These are phyloP conservation scores for Nysson spinosus DNA, from an alignment of 2,888 invertebrate species.

Conservation along the genomic window DNA sequence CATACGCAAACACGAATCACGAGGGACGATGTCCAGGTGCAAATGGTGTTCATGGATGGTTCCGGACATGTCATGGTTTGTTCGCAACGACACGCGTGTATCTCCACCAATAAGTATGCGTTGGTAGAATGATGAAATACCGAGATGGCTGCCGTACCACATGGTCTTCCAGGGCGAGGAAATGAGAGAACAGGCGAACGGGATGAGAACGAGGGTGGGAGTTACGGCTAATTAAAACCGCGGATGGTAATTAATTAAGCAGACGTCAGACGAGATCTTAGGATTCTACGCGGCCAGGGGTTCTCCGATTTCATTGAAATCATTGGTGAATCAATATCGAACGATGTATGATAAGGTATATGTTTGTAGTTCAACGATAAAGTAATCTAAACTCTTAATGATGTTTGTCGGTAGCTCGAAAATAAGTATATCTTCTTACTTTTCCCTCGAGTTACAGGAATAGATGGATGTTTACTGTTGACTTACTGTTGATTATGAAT, in stretches of 20 bases:
- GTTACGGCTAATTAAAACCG: slow-evolving; percentile 76
- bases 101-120: slow-evolving; percentile 18
- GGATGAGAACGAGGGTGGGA: slow-evolving; percentile 54
- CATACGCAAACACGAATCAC: slow-evolving; percentile 26
- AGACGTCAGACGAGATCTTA: slow-evolving; percentile 74
- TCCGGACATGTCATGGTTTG: slow-evolving; percentile 50
- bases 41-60: slow-evolving; percentile 46
- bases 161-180: slow-evolving; percentile 62
- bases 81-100: slow-evolving; percentile 22
- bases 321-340: slow-evolving; percentile 46
- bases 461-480: too few relatives aligned
- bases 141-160: slow-evolving; percentile 55
- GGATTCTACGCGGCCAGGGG: slow-evolving; percentile 72
- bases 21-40: slow-evolving; percentile 35
- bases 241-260: slow-evolving; percentile 77
- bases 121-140: slow-evolving; percentile 19
- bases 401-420: too few relatives aligned
- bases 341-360: too few relatives aligned
- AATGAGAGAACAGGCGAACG: slow-evolving; percentile 6
- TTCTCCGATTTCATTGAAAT: slow-evolving; percentile 65
- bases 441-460: too few relatives aligned
- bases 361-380: too few relatives aligned
- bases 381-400: too few relatives aligned
- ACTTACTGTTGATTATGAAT: too few relatives aligned
- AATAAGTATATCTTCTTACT: too few relatives aligned